Percentiles rank a stretch among this genome's conserved stretches.
Conservation (phyloP, 2,797 vertebrate genomes). For the Spea hammondii region DNA sequence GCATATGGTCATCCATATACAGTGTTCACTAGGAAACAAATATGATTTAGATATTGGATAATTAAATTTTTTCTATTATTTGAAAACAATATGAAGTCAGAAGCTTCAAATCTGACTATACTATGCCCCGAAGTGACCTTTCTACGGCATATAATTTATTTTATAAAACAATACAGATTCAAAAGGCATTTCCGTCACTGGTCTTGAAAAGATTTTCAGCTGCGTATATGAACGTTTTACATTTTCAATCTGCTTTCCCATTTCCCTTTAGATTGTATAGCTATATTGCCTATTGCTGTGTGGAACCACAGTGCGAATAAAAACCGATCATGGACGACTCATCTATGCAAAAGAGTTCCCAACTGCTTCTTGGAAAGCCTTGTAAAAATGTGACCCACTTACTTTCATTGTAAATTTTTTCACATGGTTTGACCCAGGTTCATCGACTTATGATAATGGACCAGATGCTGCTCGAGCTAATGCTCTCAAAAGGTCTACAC, state of each 20-base stretch:
- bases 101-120: conserved; percentile 15
- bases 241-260: conserved; percentile 50
- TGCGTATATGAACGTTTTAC: conserved; percentile 35
- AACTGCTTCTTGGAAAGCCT: conserved; percentile 4
- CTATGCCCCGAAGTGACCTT: conserved; percentile 35
- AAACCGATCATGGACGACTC: neutral
- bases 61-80: conserved; percentile 18
- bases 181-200: conserved; percentile 25
- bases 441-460: conserved; percentile 51
- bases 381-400: conserved; percentile 23
- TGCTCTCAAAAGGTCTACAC: conserved; percentile 53
- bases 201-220: conserved; percentile 25
- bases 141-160: conserved; percentile 31
- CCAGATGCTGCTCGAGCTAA: conserved; percentile 56
- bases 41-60: conserved; percentile 14
- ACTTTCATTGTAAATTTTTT: conserved; percentile 20
- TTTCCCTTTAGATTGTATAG: conserved; percentile 31
- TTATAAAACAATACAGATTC: conserved; percentile 37
- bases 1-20: neutral
- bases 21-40: conserved; percentile 5
- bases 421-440: conserved; percentile 28
- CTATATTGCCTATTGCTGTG: conserved; percentile 19
- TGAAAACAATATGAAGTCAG: conserved; percentile 23
- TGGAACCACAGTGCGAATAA: neutral
- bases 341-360: neutral